Conservation (phyloP, 2,888 invertebrate species). For the Microplitis manilae region DNA sequence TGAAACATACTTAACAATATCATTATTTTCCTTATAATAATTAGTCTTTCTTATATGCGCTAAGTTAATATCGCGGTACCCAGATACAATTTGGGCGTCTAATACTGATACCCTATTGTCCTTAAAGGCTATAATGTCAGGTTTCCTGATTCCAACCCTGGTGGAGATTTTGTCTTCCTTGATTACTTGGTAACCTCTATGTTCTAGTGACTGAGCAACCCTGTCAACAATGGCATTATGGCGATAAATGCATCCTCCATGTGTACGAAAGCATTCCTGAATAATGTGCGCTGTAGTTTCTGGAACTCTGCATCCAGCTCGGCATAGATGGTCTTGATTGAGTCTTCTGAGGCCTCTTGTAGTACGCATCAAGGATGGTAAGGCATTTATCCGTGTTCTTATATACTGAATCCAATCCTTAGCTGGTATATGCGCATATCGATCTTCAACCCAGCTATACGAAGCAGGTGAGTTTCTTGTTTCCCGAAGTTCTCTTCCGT, state of each 20-base stretch:
- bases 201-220: conserved; percentile 14
- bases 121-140: conserved; percentile 56
- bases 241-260: conserved; percentile 60
- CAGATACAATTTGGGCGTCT: conserved; percentile 62
- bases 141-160: conserved; percentile 55
- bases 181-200: conserved; percentile 46
- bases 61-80: conserved; percentile 50
- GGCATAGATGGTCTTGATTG: conserved; percentile 7
- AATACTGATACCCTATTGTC: conserved; percentile 52
- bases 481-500: conserved; percentile 39
- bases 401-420: conserved; percentile 61
- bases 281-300: conserved; percentile 62
- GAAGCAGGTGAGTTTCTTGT: neutral
- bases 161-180: conserved; percentile 30
- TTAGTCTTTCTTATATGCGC: conserved; percentile 52
- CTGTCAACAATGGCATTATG: conserved; percentile 56
- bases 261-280: conserved; percentile 60
- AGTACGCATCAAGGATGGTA: conserved; percentile 57
- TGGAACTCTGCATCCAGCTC: conserved; percentile 57
- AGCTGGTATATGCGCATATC: conserved; percentile 53
- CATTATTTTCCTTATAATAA: conserved; percentile 51
- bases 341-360: conserved; percentile 49
- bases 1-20: neutral
- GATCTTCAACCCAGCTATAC: conserved; percentile 41
- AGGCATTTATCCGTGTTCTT: conserved; percentile 57